Conservation (phyloP, 1,140 invertebrate genomes). For the Drosophila triauraria region DNA sequence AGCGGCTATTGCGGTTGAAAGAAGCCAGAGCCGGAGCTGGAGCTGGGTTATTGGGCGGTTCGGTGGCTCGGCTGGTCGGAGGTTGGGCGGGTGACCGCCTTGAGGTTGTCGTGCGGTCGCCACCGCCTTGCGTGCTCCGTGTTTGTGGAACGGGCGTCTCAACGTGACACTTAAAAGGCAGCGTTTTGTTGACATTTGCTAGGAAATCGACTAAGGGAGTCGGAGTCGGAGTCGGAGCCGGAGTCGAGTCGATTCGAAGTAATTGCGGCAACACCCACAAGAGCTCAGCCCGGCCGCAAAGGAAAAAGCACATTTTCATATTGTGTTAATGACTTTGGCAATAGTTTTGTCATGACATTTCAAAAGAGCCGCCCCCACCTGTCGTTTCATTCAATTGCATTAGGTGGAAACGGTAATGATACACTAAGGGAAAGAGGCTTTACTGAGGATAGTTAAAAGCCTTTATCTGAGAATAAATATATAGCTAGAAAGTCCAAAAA, state of each 20-base stretch:
- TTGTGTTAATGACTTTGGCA: constrained; percentile 82
- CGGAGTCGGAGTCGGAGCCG: constrained; percentile 43
- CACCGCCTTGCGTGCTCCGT: constrained; percentile 62
- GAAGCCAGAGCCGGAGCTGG: constrained; percentile 40
- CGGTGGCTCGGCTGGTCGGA: background rate
- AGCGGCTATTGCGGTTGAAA: constrained; percentile 70
- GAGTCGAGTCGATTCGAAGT: constrained; percentile 46
- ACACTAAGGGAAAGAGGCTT: constrained; percentile 20
- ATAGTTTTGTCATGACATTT: constrained; percentile 76
- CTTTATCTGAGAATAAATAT: background rate
- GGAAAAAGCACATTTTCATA: constrained; percentile 73
- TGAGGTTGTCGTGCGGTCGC: constrained; percentile 55
- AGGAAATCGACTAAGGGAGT: constrained; percentile 64
- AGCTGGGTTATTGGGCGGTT: background rate
- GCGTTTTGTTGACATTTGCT: constrained; percentile 81
- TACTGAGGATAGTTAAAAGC: background rate
- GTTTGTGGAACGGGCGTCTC: constrained; percentile 38
- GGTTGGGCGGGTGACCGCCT: constrained; percentile 29
- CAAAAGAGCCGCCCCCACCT: constrained; percentile 37
- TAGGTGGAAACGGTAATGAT: constrained; percentile 38
- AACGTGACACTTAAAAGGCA: constrained; percentile 82
- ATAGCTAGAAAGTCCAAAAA: background rate
- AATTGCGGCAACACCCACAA: constrained; percentile 64
- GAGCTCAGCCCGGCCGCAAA: constrained; percentile 25
- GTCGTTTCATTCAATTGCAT: constrained; percentile 55